Evolutionary conservation across 2,888 invertebrate species (phyloP).

Genomic region (Agrochola macilenta): DNA sequence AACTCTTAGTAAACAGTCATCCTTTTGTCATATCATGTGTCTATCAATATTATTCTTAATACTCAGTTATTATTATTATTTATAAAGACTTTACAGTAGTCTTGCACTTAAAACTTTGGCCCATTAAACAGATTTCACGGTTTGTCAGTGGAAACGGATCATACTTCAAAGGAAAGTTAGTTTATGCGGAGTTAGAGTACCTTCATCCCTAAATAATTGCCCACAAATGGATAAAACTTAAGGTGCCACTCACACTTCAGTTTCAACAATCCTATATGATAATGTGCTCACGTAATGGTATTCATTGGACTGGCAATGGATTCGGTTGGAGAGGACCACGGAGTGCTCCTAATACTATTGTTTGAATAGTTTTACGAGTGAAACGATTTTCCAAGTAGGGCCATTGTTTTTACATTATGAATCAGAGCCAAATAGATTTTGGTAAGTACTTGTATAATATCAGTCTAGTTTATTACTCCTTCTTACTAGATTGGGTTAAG

Average conservation of each 20-base stretch:
- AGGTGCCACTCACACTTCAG: constrained; percentile 24
- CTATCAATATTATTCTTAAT: background rate
- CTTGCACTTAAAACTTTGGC: background rate
- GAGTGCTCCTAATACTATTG: constrained; percentile 27
- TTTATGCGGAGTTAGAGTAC: background rate
- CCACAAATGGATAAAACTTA: constrained; percentile 20
- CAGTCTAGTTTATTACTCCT: background rate
- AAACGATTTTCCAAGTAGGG: constrained; percentile 11
- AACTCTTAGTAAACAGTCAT: background rate
- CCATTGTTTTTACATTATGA: background rate
- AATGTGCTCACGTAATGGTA: constrained; percentile 44
- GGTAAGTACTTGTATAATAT: too few species aligned
- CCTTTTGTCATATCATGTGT: background rate
- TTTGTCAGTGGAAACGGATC: background rate
- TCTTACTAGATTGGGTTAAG: background rate
- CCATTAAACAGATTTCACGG: background rate
- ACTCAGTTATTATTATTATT: background rate
- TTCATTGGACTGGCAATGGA: constrained; percentile 50
- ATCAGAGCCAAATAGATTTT: background rate
- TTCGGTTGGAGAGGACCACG: constrained; percentile 6
- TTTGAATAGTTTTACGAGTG: constrained; percentile 44
- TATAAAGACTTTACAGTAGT: background rate
- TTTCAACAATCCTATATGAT: constrained; percentile 49
- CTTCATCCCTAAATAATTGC: constrained; percentile 8
- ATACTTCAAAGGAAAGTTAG: background rate